Evolutionary conservation across 2,113 vertebrate species (phyloP).

Genomic region (Vanacampus margaritifer): DNA sequence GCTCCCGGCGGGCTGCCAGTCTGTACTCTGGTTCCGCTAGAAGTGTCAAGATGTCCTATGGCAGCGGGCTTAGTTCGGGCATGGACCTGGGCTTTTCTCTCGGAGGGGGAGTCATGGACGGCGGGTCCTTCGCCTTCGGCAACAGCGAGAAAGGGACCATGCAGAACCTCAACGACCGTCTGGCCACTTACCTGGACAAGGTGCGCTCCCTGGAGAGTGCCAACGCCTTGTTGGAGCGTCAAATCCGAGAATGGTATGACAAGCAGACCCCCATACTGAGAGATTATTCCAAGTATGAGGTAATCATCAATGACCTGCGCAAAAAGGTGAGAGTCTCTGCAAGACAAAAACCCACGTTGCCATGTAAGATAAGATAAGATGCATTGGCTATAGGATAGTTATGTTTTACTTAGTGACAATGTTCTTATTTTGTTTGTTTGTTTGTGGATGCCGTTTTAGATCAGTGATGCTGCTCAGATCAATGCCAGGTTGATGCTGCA

Average conservation of each 20-base stretch:
- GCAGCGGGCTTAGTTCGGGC: slow-evolving; percentile 25
- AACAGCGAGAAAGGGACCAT: slow-evolving; percentile 67
- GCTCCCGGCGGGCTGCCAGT: slow-evolving; percentile 24
- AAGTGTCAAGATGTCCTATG: slow-evolving; percentile 54
- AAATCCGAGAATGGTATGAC: slow-evolving; percentile 74
- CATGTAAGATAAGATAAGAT: background rate
- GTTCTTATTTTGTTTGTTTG: no score
- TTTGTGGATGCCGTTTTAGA: slow-evolving; percentile 54
- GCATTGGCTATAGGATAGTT: background rate
- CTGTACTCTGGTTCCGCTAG: slow-evolving; percentile 55
- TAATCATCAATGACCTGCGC: slow-evolving; percentile 59
- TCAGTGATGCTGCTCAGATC: slow-evolving; percentile 59
- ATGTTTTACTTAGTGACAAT: background rate
- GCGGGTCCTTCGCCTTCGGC: background rate
- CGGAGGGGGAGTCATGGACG: background rate
- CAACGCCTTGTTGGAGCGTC: slow-evolving; percentile 65
- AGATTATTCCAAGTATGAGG: slow-evolving; percentile 70
- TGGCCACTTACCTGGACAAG: slow-evolving; percentile 71
- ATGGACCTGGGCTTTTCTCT: slow-evolving; percentile 31
- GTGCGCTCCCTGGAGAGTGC: slow-evolving; percentile 70
- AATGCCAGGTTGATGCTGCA: slow-evolving; percentile 76
- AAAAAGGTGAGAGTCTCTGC: slow-evolving; percentile 49
- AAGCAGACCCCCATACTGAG: slow-evolving; percentile 36
- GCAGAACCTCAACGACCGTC: slow-evolving; percentile 77
- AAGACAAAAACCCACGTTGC: background rate